Evolutionary conservation across 2,888 invertebrate species (phyloP).

Genomic region (Serrognathus titanus): DNA sequence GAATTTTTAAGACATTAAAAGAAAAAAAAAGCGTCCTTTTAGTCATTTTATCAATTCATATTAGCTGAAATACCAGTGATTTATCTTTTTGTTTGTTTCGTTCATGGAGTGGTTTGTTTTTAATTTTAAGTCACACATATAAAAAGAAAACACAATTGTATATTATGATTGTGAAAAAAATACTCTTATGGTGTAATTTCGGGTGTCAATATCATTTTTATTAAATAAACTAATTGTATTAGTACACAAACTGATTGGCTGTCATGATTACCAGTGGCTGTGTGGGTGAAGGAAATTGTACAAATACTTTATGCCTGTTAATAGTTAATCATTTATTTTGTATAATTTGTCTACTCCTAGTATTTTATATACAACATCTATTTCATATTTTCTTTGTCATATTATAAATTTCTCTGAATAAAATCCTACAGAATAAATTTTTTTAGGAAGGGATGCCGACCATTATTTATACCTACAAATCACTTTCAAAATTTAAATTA

Average conservation of each 20-base stretch:
- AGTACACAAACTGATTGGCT: conserved; percentile 22
- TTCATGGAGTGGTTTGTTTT: background rate
- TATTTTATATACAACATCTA: conserved; percentile 15
- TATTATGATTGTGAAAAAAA: conserved; percentile 1
- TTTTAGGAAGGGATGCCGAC: background rate
- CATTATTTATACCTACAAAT: background rate
- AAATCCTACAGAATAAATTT: conserved; percentile 4
- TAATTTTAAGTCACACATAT: conserved; percentile 1
- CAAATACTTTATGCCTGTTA: conserved; percentile 19
- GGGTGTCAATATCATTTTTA: background rate
- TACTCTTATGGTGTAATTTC: conserved; percentile 1
- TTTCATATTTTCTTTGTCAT: conserved; percentile 5
- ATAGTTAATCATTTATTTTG: conserved; percentile 14
- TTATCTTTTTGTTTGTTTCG: too few species aligned
- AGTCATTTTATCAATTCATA: too few species aligned
- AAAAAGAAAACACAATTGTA: conserved; percentile 1
- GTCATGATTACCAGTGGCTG: conserved; percentile 18
- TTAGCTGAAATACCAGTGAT: too few species aligned
- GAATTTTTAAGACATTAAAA: too few species aligned
- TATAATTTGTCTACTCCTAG: conserved; percentile 10
- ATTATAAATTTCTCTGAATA: conserved; percentile 11
- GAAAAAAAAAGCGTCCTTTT: too few species aligned
- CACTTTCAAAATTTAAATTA: background rate
- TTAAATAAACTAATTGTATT: conserved; percentile 3
- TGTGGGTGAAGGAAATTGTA: conserved; percentile 19